A percentile compares a stretch with the other conserved stretches of the same genome.
Evolutionary conservation across 2,113 vertebrate genomes (phyloP).

Genomic region (Pipra filicauda): DNA sequence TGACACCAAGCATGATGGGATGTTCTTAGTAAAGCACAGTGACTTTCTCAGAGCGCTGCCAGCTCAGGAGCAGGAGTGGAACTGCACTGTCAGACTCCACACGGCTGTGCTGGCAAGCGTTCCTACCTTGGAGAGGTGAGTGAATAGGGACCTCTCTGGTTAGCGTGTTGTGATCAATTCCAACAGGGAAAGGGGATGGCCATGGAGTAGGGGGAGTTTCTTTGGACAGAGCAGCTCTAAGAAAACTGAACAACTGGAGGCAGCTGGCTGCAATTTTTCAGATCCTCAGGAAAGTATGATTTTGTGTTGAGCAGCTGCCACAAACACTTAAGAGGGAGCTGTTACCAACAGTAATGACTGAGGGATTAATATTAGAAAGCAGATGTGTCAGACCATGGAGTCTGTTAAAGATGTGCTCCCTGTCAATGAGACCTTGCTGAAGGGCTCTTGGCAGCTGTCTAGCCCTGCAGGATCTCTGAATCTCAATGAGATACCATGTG

Average conservation of each 20-base stretch:
- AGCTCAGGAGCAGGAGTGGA: neutral
- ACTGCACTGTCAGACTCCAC: fast-evolving
- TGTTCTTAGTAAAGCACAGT: neutral
- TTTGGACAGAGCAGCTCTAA: conserved; percentile 11
- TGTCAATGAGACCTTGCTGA: neutral
- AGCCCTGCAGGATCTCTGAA: neutral
- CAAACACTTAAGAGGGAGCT: neutral
- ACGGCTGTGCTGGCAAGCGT: fast-evolving
- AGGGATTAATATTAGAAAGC: conserved; percentile 25
- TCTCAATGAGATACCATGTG: neutral
- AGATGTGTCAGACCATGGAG: conserved; percentile 10
- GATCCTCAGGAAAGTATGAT: conserved; percentile 5
- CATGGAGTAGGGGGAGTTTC: neutral
- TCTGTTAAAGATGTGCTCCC: conserved; percentile 7
- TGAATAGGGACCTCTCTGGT: neutral
- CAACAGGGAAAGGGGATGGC: neutral
- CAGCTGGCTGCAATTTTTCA: conserved; percentile 39
- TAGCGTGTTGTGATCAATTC: fast-evolving
- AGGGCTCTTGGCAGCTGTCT: conserved; percentile 10
- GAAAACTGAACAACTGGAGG: conserved; percentile 27
- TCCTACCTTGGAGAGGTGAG: neutral
- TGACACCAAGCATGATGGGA: neutral
- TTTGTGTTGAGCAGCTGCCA: conserved; percentile 38
- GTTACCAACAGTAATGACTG: neutral
- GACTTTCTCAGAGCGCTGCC: neutral